Percentiles rank a stretch among this genome's conserved stretches.
These are phyloP conservation scores for Prolemur simus DNA, from an alignment of 2,113 vertebrate genomes.

Conservation along the genomic window DNA sequence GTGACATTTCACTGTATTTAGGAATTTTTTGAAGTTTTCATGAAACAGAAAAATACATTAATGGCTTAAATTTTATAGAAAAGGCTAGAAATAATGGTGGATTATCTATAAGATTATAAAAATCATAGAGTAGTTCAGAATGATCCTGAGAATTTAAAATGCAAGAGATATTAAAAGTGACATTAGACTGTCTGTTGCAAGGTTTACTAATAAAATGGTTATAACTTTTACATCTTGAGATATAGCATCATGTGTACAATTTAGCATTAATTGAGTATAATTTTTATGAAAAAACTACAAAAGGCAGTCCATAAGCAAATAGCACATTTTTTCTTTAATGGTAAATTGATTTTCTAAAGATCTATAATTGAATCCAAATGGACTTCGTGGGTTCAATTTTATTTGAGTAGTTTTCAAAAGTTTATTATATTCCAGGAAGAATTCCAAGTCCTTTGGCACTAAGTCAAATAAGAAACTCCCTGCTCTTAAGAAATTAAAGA, in stretches of 20 bases:
- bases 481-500: background rate
- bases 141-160: background rate
- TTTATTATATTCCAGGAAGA: background rate
- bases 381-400: background rate
- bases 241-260: background rate
- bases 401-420: background rate
- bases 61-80: background rate
- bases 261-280: background rate
- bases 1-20: background rate
- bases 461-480: background rate
- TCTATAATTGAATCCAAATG: background rate
- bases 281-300: background rate
- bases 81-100: background rate
- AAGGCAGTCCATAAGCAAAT: background rate
- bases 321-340: background rate
- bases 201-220: background rate
- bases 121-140: background rate
- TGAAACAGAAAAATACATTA: background rate
- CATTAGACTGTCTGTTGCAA: background rate
- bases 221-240: background rate
- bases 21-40: background rate
- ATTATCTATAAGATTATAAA: background rate
- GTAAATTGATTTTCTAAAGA: conserved; percentile 1
- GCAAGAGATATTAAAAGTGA: background rate
- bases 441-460: background rate